Percentiles rank a stretch among this genome's conserved stretches.
These are phyloP conservation scores for Rattus norvegicus DNA, from an alignment of 2,113 vertebrate species.

Conservation along the genomic window GRCr8 NC_086024.1:58456501-58457000, in stretches of 20 bases:
- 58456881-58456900: neutral
- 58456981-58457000: neutral
- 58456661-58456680: conserved; percentile 79
- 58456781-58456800: neutral
- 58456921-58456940: neutral
- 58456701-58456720: neutral
- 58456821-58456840: neutral
- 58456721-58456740: neutral
- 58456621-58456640: conserved; percentile 77
- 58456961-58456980: neutral
- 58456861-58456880: neutral
- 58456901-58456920: neutral
- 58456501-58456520: neutral
- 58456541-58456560: conserved; percentile 55
- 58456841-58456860: neutral
- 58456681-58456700: neutral
- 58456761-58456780: neutral
- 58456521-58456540: conserved; percentile 57
- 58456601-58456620: conserved; percentile 72
- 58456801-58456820: neutral
- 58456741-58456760: neutral
- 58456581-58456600: conserved; percentile 80
- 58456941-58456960: neutral
- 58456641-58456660: conserved; percentile 84
- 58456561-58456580: conserved; percentile 73